Evolutionary conservation across 2,797 vertebrate species (phyloP), one percentile per base, ranked within the genome.

Genomic region (Sebastes matsubarae): DNA sequence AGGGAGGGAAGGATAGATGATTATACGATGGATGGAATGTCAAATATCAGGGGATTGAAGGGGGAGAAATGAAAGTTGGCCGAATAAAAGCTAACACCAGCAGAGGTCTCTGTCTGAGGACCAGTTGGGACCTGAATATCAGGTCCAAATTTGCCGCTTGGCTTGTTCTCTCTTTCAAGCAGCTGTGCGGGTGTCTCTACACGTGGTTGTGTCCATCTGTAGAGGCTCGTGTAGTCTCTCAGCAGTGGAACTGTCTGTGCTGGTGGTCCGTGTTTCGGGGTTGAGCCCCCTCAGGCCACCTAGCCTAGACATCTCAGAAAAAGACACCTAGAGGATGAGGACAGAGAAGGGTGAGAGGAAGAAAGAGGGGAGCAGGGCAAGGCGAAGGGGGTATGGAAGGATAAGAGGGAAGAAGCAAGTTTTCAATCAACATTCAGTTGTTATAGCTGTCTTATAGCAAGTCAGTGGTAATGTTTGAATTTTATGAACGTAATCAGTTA

Each of bases 261-360:
- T 57, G 81, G 61, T 68, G 76, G 72, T 78, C 64, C 68, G 73
- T 57, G 9, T 65, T 34, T 70, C 9, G 77, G 91, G 91, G 87
- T 46, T 20, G 16, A 72, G 80, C 73, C 87, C 90, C 89, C 75
- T 75, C 73, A 67, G 81, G 88, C 83, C 82, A 65, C 77, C 74
- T 58, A 24, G 75, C 42, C 66, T 60, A 72, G 81, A 87, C 88
- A 93, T 94, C 73, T 69, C 75, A 76, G 58, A 76, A 68, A 36
- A 57, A 58, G 32, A 74, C 50, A 63, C 86, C 90, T 87, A 14
- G 12, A 77, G 10, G 55, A 63, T 1, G 59, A 82, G 32, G 30
- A 68, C 4, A 74, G 11, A 71, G 6, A 6, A 12, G 11, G 27
- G 14, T n/a, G 22, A 46, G n/a, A 30, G 6, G 30, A 30, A 14